phyloP scores from a whole-genome alignment of 2,113 vertebrate species.

The Eclectus roratus region DNA sequence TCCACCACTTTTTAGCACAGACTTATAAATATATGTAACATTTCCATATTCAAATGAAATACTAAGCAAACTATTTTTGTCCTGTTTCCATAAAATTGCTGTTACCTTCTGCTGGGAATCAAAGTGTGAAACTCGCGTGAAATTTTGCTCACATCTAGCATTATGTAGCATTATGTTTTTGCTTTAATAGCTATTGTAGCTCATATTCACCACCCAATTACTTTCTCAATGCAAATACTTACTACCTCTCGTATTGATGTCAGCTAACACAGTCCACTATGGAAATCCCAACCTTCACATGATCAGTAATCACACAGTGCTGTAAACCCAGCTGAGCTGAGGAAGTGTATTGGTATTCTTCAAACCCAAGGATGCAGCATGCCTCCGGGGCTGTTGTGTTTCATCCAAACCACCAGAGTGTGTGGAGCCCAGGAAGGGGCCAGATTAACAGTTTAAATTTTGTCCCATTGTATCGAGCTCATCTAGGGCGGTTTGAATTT shows the following conservation, averaged over 20 bases:
- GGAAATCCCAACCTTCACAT: not conserved
- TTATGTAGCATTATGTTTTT: not conserved
- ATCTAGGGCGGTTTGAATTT: not conserved
- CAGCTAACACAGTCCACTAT: not conserved
- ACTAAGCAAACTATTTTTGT: not conserved
- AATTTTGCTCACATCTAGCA: not conserved
- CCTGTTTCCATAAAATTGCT: not conserved
- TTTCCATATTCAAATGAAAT: not conserved
- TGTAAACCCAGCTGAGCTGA: not conserved
- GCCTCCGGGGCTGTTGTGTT: not conserved
- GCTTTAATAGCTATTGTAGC: not conserved
- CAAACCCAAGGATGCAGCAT: not conserved
- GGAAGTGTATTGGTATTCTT: not conserved
- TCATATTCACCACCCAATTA: not conserved
- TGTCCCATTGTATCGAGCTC: not conserved
- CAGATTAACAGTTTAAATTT: not conserved
- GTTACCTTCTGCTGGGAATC: not conserved
- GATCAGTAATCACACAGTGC: not conserved
- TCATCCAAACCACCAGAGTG: not conserved
- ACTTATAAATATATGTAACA: not conserved
- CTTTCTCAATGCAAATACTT: not conserved
- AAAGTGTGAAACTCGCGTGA: not conserved
- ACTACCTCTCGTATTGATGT: accelerated
- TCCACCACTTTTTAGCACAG: not conserved
- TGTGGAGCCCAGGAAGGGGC: not conserved